Evolutionary conservation across 2,113 vertebrate species (phyloP).

Genomic region (Chlorodrepanis virens): DNA sequence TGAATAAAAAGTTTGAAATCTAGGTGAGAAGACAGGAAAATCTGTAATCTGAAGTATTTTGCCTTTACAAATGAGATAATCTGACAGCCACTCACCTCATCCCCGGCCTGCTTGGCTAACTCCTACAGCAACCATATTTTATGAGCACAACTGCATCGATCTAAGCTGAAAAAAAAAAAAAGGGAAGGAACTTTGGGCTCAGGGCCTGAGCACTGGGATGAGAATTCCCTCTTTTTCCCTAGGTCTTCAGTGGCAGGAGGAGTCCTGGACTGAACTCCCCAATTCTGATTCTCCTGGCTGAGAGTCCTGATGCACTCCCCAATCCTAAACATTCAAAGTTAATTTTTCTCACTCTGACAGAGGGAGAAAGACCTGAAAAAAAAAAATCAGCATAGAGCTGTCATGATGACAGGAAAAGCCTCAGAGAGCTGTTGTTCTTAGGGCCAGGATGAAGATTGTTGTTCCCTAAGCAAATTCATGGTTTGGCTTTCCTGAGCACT

Average conservation of each 20-base stretch:
- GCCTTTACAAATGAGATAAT: not conserved
- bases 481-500: not conserved
- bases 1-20: not conserved
- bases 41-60: not conserved
- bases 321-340: not conserved
- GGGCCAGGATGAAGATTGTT: not conserved
- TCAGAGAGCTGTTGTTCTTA: not conserved
- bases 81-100: not conserved
- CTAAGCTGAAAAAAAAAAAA: not conserved
- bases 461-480: not conserved
- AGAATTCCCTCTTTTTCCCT: not conserved
- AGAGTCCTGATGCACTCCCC: not conserved
- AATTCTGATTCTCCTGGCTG: not conserved
- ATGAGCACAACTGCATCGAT: not conserved
- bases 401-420: not conserved
- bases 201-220: not conserved
- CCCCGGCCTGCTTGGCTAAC: not conserved
- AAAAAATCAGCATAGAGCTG: not conserved
- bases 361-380: not conserved
- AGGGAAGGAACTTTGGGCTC: not conserved
- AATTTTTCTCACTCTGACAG: fast-evolving
- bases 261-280: not conserved
- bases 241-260: not conserved
- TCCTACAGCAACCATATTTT: not conserved
- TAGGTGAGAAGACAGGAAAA: not conserved